A percentile compares a stretch with the other conserved stretches of the same genome.
These are phyloP conservation scores for Venturia canescens DNA, from an alignment of 1,140 invertebrate species.

Conservation along the genomic window DNA sequence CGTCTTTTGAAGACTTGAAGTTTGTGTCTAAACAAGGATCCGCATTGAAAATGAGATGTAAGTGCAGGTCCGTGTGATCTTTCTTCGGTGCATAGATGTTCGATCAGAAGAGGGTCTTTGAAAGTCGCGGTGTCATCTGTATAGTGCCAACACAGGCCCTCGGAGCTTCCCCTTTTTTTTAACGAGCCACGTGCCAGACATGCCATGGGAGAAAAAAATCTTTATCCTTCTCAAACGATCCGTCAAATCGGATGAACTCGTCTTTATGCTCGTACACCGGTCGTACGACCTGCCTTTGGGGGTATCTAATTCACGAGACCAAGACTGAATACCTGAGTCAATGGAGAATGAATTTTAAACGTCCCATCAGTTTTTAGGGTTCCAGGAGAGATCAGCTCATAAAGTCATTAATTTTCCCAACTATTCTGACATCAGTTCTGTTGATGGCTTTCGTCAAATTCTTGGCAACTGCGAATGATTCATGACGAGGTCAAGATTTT, in stretches of 20 bases:
- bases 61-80: conserved; percentile 5
- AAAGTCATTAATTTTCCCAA: background rate
- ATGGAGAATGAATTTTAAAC: background rate
- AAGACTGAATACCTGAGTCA: conserved; percentile 14
- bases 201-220: conserved; percentile 41
- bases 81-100: background rate
- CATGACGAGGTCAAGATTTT: background rate
- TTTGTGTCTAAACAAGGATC: background rate
- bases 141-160: conserved; percentile 21
- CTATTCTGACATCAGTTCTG: background rate
- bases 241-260: conserved; percentile 56
- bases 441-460: background rate
- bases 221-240: conserved; percentile 51
- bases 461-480: background rate
- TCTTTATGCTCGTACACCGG: background rate
- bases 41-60: background rate
- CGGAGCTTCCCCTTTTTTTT: conserved; percentile 9
- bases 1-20: background rate
- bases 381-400: background rate
- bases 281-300: conserved; percentile 1
- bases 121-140: conserved; percentile 15
- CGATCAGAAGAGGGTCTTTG: background rate
- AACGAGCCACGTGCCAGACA: conserved; percentile 50
- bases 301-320: conserved; percentile 1
- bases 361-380: background rate